phyloP scores from a whole-genome alignment of 2,888 invertebrate genomes.

The Leptopterna dolabrata region DNA sequence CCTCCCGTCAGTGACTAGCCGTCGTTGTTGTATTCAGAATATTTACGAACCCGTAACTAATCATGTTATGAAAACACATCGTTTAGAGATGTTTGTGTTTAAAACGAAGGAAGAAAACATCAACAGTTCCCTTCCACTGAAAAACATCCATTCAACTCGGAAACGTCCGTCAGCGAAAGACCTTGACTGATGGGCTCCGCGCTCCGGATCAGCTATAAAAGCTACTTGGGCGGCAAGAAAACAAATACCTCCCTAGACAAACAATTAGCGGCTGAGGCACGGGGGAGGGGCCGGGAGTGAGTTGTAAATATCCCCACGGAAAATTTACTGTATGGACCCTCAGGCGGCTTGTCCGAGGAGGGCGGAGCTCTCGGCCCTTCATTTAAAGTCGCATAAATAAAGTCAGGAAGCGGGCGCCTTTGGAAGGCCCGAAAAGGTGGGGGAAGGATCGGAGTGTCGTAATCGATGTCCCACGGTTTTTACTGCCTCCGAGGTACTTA shows the following conservation, averaged over 20 bases:
- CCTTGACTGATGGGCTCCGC: constrained; percentile 9
- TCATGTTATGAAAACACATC: constrained; percentile 1
- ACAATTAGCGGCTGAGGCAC: constrained; percentile 2
- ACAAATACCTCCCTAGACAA: constrained; percentile 41
- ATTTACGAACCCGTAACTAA: not conserved
- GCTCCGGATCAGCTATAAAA: constrained; percentile 22
- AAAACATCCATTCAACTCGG: not conserved
- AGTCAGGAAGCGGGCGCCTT: not conserved
- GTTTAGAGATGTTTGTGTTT: not conserved
- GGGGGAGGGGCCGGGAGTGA: not conserved
- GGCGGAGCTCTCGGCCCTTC: constrained; percentile 21
- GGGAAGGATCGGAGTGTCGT: constrained; percentile 13
- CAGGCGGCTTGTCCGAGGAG: not conserved
- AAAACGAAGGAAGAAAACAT: not conserved
- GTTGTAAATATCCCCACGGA: constrained; percentile 35
- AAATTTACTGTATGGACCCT: constrained; percentile 28
- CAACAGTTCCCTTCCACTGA: not conserved
- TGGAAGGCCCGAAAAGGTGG: not conserved
- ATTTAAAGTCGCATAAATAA: constrained; percentile 42
- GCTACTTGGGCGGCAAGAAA: constrained; percentile 37
- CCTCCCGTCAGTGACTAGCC: not conserved
- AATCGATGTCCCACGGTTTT: constrained; percentile 34
- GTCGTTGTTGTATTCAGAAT: not conserved
- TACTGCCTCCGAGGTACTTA: not conserved
- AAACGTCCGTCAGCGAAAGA: constrained; percentile 18